These are phyloP conservation scores for Drosophila kurseongensis DNA, from an alignment of 1,140 invertebrate genomes.

Conservation along the genomic window DNA sequence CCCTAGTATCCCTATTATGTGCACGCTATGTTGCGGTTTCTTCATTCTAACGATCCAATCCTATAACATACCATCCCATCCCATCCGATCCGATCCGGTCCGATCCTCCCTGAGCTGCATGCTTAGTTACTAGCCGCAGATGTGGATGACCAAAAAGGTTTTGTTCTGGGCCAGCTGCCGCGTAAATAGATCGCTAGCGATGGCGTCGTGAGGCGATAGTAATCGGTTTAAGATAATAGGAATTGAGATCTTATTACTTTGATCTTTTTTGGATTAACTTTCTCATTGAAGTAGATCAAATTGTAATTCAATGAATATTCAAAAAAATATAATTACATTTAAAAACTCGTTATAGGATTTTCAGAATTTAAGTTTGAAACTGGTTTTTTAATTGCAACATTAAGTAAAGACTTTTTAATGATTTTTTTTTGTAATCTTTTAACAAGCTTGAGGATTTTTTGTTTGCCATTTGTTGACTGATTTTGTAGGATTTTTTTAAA, in stretches of 20 bases:
- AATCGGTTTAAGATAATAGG: background rate
- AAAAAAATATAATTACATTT: too few relatives aligned
- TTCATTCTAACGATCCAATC: slow-evolving; percentile 24
- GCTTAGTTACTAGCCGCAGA: slow-evolving; percentile 24
- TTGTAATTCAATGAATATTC: too few relatives aligned
- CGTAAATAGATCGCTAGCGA: slow-evolving; percentile 18
- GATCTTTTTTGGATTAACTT: too few relatives aligned
- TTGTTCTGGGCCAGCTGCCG: slow-evolving; percentile 34
- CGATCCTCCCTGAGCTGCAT: slow-evolving; percentile 30
- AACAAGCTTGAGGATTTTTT: background rate
- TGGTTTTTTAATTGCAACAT: too few relatives aligned
- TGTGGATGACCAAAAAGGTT: slow-evolving; percentile 20
- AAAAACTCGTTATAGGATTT: too few relatives aligned
- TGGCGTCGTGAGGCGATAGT: slow-evolving; percentile 23
- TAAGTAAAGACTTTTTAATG: too few relatives aligned
- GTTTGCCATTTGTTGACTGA: background rate
- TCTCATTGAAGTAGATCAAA: too few relatives aligned
- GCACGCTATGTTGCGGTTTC: slow-evolving; percentile 43
- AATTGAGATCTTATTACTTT: background rate
- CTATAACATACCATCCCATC: background rate
- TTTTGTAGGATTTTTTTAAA: background rate
- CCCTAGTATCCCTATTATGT: slow-evolving; percentile 28
- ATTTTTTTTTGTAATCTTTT: background rate
- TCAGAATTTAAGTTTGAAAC: too few relatives aligned
- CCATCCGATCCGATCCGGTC: background rate